These are phyloP conservation scores for Ptychochromis oligacanthus DNA, from an alignment of 2,113 vertebrate genomes.

Conservation along the genomic window DNA sequence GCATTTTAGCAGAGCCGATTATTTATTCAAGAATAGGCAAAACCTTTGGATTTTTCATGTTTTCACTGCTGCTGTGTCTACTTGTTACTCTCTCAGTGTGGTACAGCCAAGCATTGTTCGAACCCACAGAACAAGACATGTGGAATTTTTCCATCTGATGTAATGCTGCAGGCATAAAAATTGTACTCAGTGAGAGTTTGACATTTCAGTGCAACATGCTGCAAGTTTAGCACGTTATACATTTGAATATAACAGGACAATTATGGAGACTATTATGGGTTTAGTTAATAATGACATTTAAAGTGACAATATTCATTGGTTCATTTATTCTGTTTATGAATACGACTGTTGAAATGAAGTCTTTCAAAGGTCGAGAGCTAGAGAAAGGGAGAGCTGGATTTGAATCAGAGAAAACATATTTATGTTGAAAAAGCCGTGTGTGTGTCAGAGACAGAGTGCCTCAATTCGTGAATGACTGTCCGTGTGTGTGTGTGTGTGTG, in stretches of 20 bases:
- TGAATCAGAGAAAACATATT: slow-evolving; percentile 18
- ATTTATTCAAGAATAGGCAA: neutral
- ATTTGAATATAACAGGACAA: neutral
- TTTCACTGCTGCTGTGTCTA: neutral
- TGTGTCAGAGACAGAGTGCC: neutral
- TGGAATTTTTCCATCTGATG: slow-evolving; percentile 66
- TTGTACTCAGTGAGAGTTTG: neutral
- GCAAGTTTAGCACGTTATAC: neutral
- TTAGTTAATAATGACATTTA: neutral
- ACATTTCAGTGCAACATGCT: neutral
- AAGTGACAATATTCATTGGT: neutral
- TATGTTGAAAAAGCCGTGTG: slow-evolving; percentile 4
- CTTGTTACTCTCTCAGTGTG: neutral
- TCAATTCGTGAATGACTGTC: neutral
- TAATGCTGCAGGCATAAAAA: slow-evolving; percentile 35
- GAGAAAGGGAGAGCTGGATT: neutral
- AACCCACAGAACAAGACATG: slow-evolving; percentile 55
- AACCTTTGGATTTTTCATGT: neutral
- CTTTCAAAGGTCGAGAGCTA: neutral
- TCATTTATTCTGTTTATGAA: neutral
- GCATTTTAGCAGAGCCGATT: neutral
- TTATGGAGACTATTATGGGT: neutral
- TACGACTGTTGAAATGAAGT: neutral
- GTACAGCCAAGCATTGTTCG: slow-evolving; percentile 52
- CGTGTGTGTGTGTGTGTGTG: neutral